Percentiles rank a stretch among this genome's conserved stretches.
Evolutionary conservation across 2,888 invertebrate genomes (phyloP).

Genomic region (Xestobium rufovillosum): DNA sequence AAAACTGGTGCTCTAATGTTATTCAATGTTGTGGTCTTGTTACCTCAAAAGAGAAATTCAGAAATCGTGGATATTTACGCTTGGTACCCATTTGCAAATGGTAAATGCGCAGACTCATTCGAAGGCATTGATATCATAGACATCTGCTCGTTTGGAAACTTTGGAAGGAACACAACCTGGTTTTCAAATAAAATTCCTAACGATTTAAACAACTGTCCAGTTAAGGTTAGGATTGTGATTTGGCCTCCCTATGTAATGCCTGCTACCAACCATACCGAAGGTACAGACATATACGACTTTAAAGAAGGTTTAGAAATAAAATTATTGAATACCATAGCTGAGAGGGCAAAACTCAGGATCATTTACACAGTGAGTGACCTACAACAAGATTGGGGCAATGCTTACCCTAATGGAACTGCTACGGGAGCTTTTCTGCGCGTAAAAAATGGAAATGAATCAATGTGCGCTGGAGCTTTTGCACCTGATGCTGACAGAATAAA

Average conservation of each 20-base stretch:
- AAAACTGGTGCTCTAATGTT: constrained; percentile 9
- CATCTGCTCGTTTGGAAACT: constrained; percentile 12
- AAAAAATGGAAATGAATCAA: background rate
- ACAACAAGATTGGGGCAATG: constrained; percentile 7
- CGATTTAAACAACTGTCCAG: constrained; percentile 20
- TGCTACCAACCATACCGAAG: constrained; percentile 13
- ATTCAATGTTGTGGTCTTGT: constrained; percentile 11
- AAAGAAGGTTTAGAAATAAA: constrained; percentile 11
- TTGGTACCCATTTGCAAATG: constrained; percentile 12
- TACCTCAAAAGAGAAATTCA: too few relatives aligned
- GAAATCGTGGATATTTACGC: too few relatives aligned
- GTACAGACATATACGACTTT: background rate
- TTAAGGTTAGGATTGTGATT: constrained; percentile 21
- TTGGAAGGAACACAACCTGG: constrained; percentile 6
- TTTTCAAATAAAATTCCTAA: constrained; percentile 22
- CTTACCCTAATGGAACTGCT: constrained; percentile 19
- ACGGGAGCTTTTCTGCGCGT: constrained; percentile 9
- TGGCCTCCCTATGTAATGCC: constrained; percentile 23
- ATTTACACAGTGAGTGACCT: background rate
- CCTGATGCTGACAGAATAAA: constrained; percentile 6
- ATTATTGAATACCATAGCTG: constrained; percentile 12
- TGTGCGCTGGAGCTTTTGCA: constrained; percentile 1
- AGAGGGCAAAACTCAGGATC: constrained; percentile 6
- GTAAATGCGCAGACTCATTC: constrained; percentile 11
- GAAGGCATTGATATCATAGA: constrained; percentile 9